A percentile compares a stretch with the other conserved stretches of the same genome.
Conservation (phyloP, 2,888 invertebrate genomes). For the Orthonevra nobilis region DNA sequence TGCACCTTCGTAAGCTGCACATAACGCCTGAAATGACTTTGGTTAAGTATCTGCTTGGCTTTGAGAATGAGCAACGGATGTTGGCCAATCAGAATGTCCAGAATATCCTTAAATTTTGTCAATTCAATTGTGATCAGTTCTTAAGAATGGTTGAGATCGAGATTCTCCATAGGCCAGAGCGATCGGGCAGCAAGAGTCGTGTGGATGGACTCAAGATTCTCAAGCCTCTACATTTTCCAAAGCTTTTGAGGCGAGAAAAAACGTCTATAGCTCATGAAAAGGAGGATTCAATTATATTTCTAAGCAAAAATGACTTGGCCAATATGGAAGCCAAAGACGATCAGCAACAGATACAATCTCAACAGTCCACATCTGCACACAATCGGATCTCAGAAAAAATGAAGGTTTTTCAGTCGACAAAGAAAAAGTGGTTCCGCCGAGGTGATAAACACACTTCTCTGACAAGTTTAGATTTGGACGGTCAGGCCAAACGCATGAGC, state of each 20-base stretch:
- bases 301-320: slow-evolving; percentile 85
- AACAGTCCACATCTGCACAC: slow-evolving; percentile 47
- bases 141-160: slow-evolving; percentile 78
- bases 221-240: slow-evolving; percentile 80
- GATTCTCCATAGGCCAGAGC: slow-evolving; percentile 78
- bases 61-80: slow-evolving; percentile 80
- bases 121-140: slow-evolving; percentile 80
- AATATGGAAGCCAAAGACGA: slow-evolving; percentile 81
- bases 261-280: slow-evolving; percentile 81
- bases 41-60: slow-evolving; percentile 78
- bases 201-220: slow-evolving; percentile 82
- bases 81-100: slow-evolving; percentile 79
- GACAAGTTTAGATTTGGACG: slow-evolving; percentile 81
- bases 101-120: slow-evolving; percentile 79
- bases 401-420: slow-evolving; percentile 81
- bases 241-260: slow-evolving; percentile 78
- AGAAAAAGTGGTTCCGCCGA: slow-evolving; percentile 85
- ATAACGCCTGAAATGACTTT: slow-evolving; percentile 79
- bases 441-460: slow-evolving; percentile 75
- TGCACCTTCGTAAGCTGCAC: slow-evolving; percentile 81
- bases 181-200: slow-evolving; percentile 80
- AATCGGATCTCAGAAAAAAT: slow-evolving; percentile 79
- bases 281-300: slow-evolving; percentile 85
- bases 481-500: slow-evolving; percentile 85
- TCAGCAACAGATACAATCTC: slow-evolving; percentile 44